phyloP scores from a whole-genome alignment of 92 coral and sea anemone genomes.

The Paragorgia papillata region DNA sequence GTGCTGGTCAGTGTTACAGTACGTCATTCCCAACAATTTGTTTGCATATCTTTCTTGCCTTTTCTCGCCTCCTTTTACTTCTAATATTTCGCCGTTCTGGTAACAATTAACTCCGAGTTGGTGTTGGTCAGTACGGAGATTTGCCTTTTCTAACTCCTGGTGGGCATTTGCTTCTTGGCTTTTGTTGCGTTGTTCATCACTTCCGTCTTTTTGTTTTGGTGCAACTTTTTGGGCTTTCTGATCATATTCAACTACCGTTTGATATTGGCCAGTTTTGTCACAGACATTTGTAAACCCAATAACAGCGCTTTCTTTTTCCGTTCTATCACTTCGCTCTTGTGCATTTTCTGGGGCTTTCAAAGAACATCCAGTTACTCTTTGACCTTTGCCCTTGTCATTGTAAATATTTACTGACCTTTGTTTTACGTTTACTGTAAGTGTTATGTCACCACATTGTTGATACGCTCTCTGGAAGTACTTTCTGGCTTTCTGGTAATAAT shows the following conservation, averaged over 20 bases:
- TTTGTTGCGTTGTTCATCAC: no score
- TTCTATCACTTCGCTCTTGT: neutral
- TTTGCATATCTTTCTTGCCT: slow-evolving; percentile 37
- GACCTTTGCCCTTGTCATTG: no score
- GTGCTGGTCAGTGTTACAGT: slow-evolving; percentile 9
- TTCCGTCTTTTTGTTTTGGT: slow-evolving; percentile 25
- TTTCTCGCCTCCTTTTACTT: slow-evolving; percentile 11
- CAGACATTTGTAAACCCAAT: no score
- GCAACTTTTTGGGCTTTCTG: slow-evolving; percentile 20
- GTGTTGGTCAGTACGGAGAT: slow-evolving; percentile 1
- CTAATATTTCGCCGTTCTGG: slow-evolving; percentile 22
- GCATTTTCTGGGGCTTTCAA: no score
- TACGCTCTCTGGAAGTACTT: no score
- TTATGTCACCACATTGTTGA: no score
- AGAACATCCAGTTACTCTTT: no score
- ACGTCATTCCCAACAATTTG: slow-evolving; percentile 35
- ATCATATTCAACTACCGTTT: slow-evolving; percentile 14
- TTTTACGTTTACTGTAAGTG: no score
- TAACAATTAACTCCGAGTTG: slow-evolving; percentile 24
- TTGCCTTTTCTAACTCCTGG: slow-evolving; percentile 29
- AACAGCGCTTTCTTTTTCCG: no score
- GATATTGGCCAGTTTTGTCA: neutral
- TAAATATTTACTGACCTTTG: no score
- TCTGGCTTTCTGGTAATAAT: no score
- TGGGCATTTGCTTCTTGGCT: slow-evolving; percentile 14